Evolutionary conservation across 30 jellyfish, hydroid and myxozoan genomes (phyloP), one percentile per base, ranked within the genome.

Genomic region (Catostylus mosaicus): DNA sequence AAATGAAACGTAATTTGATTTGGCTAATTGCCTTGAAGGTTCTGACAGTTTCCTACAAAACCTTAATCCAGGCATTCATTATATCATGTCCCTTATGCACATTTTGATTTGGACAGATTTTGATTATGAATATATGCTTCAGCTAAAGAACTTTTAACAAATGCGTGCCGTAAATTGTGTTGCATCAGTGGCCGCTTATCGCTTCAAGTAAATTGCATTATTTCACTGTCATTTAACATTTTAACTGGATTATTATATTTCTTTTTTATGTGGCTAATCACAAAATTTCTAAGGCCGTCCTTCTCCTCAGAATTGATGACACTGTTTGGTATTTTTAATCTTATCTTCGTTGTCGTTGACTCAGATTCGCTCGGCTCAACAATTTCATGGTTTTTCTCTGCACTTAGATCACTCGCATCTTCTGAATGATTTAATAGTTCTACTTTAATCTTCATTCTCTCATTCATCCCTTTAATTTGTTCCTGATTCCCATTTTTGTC

Each of bases 281-380:
- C 18, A 26, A 37, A 74, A 32, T 52, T 54, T 40, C 78, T 70
- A n/a, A 82, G 52, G 29, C 33, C 57, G 43, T 56, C 86, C 46
- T 64, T 34, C 29, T 71, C 73, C 26, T 47, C 75, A 19, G 65
- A 23, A 3, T 68, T 67, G 73, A 82, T 30, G 23, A 57, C 43
- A 34, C 50, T 32, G 19, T 37, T 82, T 12, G 92, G 92, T 29
- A 82, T 31, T 24, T 86, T 26, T 36, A 65, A 23, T 35, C 37
- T 82, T 7, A 82, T 70, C 64, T 59, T 54, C 23, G 92, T 60
- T 36, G 92, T 82, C 32, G 33, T 50, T 24, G 73, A 68, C n/a
- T 82, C 64, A 12, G 47, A 30, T n/a, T n/a, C 31, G 5, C 60
- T 22, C 18, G 54, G 18, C 4, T 47, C 82, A 10, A 26, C 74